Percentiles rank a stretch among this genome's conserved stretches.
phyloP scores from a whole-genome alignment of 2,797 vertebrate species.

The Rhadinocentrus ornatus region DNA sequence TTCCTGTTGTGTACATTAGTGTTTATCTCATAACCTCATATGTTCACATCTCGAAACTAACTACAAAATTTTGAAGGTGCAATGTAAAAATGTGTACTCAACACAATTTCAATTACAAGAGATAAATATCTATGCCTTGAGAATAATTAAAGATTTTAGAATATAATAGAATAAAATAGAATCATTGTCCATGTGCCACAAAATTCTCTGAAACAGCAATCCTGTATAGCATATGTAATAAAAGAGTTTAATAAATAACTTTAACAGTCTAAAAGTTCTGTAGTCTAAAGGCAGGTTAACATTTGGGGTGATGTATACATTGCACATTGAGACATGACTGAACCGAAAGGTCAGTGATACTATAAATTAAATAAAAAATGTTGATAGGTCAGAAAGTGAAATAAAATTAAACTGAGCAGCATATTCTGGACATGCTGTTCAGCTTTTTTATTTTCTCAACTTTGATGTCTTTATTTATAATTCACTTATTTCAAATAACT shows the following conservation, averaged over 20 bases:
- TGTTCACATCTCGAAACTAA: neutral
- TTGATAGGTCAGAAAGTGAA: constrained; percentile 4
- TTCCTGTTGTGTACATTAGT: neutral
- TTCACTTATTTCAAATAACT: constrained; percentile 49
- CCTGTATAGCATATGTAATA: too few species aligned
- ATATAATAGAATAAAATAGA: too few species aligned
- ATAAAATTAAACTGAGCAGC: neutral
- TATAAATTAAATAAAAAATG: constrained; percentile 6
- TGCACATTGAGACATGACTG: constrained; percentile 1
- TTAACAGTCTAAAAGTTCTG: too few species aligned
- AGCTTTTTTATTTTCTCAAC: constrained; percentile 34
- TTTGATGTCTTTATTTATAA: constrained; percentile 35
- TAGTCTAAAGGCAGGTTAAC: too few species aligned
- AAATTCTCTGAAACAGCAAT: too few species aligned
- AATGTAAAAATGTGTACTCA: neutral
- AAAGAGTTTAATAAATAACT: too few species aligned
- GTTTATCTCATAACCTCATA: neutral
- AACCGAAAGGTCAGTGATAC: neutral
- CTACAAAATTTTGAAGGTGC: neutral
- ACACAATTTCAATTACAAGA: neutral
- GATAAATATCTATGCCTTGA: neutral
- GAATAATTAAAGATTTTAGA: neutral
- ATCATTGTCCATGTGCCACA: too few species aligned
- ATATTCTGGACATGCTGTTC: constrained; percentile 22
- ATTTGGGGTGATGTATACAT: too few species aligned